Evolutionary conservation across 2,888 invertebrate genomes (phyloP), one percentile per base, ranked within the genome.

Genomic region (Synanthedon vespiformis): DNA sequence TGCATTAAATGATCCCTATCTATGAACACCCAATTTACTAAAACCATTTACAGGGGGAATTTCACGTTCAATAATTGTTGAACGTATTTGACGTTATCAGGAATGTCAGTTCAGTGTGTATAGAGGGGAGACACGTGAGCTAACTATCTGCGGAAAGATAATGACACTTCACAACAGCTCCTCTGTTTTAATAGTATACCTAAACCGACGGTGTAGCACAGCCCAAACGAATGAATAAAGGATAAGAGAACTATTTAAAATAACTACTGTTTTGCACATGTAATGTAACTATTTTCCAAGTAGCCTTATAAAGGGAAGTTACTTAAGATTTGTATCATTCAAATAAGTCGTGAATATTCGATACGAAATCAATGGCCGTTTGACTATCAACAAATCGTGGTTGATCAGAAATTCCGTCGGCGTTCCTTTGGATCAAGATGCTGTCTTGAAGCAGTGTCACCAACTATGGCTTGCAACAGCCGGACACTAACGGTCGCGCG

Each of bases 401-500:
- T 51, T 51, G 57, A 59, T 61, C 58, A 57, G 59, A 61, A 22
- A 61, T 61, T 55, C 54, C 57, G 57, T 56, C 59, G 58, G 56
- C 56, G 56, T 54, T 57, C 54, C 50, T 16, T 50, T 57, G 56
- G 57, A 56, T 55, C 59, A 54, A 57, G 60, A 61, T 62, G 62
- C 58, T 57, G 51, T 40, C 53, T 56, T 44, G 58, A 64, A 67
- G 70, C 70, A 70, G 68, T 72, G 74, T 59, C 70, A 67, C 75
- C 51, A 44, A 44, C 44, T 44, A 44, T 13, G 44, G 44, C 44
- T 44, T 44, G 44, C 44, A 13, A 48, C 61, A 72, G 73, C 77
- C 84, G 86, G 83, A 82, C 74, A 60, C 72, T 85, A 85, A 86
- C 86, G 86, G 86, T 82, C 63, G 79, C 67, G 68, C 79, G 76